Conservation (phyloP, 1,140 invertebrate species). For the Ptiloglossa arizonensis region DNA sequence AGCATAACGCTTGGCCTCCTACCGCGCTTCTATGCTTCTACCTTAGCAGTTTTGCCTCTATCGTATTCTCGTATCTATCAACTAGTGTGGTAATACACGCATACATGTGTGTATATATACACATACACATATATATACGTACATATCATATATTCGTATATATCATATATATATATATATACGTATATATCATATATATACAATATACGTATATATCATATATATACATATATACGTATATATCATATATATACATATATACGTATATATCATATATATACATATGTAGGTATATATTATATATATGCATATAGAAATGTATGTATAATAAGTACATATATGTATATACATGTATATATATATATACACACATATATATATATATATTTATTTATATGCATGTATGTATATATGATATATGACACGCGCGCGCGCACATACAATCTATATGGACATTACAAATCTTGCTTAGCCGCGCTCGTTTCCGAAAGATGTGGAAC, state of each 20-base stretch:
- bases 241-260: not conserved
- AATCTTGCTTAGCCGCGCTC: constrained; percentile 26
- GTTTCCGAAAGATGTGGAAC: constrained; percentile 32
- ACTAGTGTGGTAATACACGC: not conserved
- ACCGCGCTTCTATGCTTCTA: constrained; percentile 29
- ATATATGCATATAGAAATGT: no score
- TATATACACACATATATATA: not conserved
- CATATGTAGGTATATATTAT: no score
- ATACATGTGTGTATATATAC: not conserved
- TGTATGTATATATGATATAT: not conserved
- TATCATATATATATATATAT: no score
- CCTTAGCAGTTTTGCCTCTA: constrained; percentile 38
- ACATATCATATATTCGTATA: not conserved
- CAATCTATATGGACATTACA: constrained; percentile 13
- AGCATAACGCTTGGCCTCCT: constrained; percentile 28
- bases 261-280: no score
- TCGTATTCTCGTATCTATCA: constrained; percentile 36
- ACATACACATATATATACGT: not conserved
- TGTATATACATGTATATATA: not conserved
- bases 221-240: not conserved
- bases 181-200: no score
- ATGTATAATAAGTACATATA: no score
- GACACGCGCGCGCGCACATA: no score
- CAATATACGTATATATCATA: not conserved
- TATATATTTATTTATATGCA: no score